These are phyloP conservation scores for Podabrus alpinus DNA, from an alignment of 2,888 invertebrate species.

Conservation along the genomic window DNA sequence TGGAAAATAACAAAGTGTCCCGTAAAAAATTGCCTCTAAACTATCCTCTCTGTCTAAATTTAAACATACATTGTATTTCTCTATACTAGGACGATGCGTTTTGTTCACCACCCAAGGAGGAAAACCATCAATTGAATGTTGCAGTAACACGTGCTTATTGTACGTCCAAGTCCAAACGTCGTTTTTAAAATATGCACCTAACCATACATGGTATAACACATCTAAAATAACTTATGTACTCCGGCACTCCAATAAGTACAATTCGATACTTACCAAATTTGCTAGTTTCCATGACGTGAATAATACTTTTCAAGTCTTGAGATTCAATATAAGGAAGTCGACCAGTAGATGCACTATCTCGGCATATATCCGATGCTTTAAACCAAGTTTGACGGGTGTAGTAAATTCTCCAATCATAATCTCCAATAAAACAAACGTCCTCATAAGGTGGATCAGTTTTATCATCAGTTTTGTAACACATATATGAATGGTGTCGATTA, in stretches of 20 bases:
- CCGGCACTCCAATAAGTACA: too few relatives aligned
- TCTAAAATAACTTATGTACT: not conserved
- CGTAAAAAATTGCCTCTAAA: not conserved
- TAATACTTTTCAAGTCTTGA: not conserved
- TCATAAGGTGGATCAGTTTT: not conserved
- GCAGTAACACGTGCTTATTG: not conserved
- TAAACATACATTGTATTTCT: not conserved
- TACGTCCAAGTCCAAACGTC: not conserved
- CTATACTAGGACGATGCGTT: not conserved
- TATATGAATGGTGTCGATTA: not conserved
- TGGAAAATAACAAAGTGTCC: not conserved
- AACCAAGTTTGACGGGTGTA: not conserved
- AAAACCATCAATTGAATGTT: not conserved
- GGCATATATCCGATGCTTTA: not conserved
- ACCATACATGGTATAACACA: not conserved
- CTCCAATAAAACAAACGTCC: not conserved
- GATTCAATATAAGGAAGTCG: not conserved
- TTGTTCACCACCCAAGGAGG: conserved; percentile 6
- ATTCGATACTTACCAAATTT: not conserved
- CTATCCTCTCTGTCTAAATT: conserved; percentile 6
- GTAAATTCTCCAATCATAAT: not conserved
- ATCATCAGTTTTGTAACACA: not conserved
- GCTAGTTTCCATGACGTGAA: not conserved
- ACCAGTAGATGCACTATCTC: not conserved
- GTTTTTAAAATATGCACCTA: not conserved